Evolutionary conservation across 2,113 vertebrate genomes (phyloP), one percentile per base, ranked within the genome.

Genomic region (Pterocles orientalis): DNA sequence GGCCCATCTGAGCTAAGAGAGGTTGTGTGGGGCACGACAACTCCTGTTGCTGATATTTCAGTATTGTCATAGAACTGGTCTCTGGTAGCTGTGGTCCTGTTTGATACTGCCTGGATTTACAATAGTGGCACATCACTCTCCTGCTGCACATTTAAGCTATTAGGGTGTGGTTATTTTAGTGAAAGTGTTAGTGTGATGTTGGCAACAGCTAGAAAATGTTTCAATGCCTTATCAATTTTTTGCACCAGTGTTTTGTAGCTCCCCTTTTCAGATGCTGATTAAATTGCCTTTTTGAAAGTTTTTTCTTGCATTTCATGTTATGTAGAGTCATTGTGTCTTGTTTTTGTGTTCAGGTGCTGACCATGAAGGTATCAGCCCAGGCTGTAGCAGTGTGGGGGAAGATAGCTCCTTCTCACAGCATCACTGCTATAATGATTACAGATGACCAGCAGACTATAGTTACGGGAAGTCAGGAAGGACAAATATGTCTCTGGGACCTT

Each of bases 401-500:
- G n/a, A 82, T 31, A 81, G 98, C 98, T 36, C 98, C 98, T 8
- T 90, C 96, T 10, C 98, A 98, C 82, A 98, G 97, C 88, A 97
- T 98, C 91, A 98, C 98, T 20, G 96, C 98, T 70, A 96, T 98
- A 34, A 98, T 98, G 97, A 96, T 98, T 68, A 98, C 98, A 3
- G 98, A 98, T 53, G 98, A 98, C 94, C 98, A 98, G 95, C 96
- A 94, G 14, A 98, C 96, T 4, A 92, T 98, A 58, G 97, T 98
- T 41, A 98, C 98, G 0, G 98, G 98, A 34, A 98, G 98, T 88
- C 97, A 97, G 13, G 98, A 98, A 90, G 98, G 98, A 45, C 98
- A 98, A 57, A 96, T 98, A 70, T 98, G 98, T 85, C 98, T 98
- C 72, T 98, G 98, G 98, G 94, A 95, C 79, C 97, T 98, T n/a